Base-by-base conservation (phyloP, 2,113 vertebrate genomes). In the Chlorocebus sabaeus region DNA sequence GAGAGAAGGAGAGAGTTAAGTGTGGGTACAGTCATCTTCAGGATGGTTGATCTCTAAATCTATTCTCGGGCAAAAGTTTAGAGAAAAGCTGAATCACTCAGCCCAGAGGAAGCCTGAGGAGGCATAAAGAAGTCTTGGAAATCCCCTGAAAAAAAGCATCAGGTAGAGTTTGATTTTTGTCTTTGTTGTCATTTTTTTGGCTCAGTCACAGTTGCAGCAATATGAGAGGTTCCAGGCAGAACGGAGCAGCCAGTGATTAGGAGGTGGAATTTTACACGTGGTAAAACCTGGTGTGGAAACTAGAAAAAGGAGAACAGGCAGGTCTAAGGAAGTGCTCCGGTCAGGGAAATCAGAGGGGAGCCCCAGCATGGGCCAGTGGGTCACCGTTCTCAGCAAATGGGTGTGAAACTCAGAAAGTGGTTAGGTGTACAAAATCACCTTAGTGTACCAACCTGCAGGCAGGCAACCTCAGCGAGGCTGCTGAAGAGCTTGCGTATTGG, bases 31-130 rank as follows among this genome's bases (percentile, higher is more conserved):
- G 18, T 86, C 55, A 10, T 86, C 55, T 82, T 79, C 12, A 50
- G 32, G 61, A 85, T n/a, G 12, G 50, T 89, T 96, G 84, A 94
- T 87, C 89, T 82, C 93, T 75, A 86, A 86, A 76, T 92, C 73
- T 92, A 67, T 76, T 80, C 83, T 40, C 25, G 59, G 80, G 83
- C 85, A 87, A 72, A 64, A 68, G n/a, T 85, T 81, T 92, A 78
- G 78, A 96, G 50, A 90, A 97, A 95, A 92, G 45, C 6, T 25
- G 97, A 97, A 87, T 94, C 86, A 72, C 52, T 83, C 12, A 78
- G 45, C 17, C 38, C 80, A 64, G 45, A 81, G 12, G 43, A 94
- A 86, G 32, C 14, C 35, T 32, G 9, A 67, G 85, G 85, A 90
- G 89, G 30, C 35, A n/a, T 40, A 25, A 93, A 87, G 91, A 83